These are phyloP conservation scores for Orthonyx spaldingii DNA, from an alignment of 2,113 vertebrate species.

Conservation along the genomic window DNA sequence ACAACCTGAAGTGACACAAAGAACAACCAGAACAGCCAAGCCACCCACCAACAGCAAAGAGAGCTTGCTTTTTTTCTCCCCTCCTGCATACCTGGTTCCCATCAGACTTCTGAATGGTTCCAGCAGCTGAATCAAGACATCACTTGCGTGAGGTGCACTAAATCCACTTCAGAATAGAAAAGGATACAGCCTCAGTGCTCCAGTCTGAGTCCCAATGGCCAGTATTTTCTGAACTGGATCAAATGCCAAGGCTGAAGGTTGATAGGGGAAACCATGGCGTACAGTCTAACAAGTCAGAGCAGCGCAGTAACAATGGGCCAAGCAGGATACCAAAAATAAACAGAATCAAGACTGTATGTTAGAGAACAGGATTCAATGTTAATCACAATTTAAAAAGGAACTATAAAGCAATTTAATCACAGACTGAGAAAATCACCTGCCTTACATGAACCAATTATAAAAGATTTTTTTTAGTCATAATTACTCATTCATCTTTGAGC, in stretches of 20 bases:
- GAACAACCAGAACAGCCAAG: not conserved
- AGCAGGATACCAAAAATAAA: constrained; percentile 39
- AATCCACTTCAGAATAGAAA: constrained; percentile 49
- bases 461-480: not conserved
- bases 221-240: constrained; percentile 99
- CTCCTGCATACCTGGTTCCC: not conserved
- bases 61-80: not conserved
- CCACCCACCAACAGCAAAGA: not conserved
- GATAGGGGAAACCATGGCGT: constrained; percentile 97
- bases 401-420: not conserved
- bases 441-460: not conserved
- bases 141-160: not conserved
- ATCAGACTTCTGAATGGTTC: not conserved
- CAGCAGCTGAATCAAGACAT: not conserved
- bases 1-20: not conserved
- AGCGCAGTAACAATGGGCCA: not conserved
- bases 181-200: constrained; percentile 99
- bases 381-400: not conserved
- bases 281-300: constrained; percentile 83
- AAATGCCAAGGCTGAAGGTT: constrained; percentile 96
- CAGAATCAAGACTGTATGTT: constrained; percentile 39
- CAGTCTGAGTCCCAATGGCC: constrained; percentile 92
- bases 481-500: not conserved
- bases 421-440: not conserved
- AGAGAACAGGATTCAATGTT: not conserved